Evolutionary conservation across 2,797 vertebrate genomes (phyloP), one percentile per base, ranked within the genome.

Genomic region (Darevskia mixta): DNA sequence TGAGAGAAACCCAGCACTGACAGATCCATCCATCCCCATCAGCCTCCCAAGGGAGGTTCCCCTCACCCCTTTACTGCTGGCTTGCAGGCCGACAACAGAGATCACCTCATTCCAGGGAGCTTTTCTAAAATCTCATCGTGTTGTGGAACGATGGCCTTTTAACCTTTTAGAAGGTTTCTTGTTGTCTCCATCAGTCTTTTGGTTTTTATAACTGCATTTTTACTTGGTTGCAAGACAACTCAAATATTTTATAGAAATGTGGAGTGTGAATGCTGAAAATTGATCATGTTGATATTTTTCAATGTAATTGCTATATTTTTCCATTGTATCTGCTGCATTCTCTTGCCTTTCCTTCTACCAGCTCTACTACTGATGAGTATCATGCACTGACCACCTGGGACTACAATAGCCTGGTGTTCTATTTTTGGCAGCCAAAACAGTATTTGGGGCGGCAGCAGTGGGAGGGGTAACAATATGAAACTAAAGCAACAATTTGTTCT

Each of bases 331-430:
- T 29, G 32, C 9, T 79, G 6, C 10, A 69, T 71, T 88, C 5
- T 4, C 29, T 58, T 27, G n/a, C 49, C 29, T 75, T 38, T 5
- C 29, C 75, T 75, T 58, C 61, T 80, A 73, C 25, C 80, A 25
- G 18, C n/a, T 58, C 29, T 8, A 32, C 32, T 18, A 2, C 71
- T 10, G 18, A 49, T 18, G n/a, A 32, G 29, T 49, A 17, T 15
- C 29, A 64, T 82, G 49, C 1, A 35, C 38, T 64, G 73, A 43
- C 5, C 86, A 72, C 79, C 45, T 23, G 35, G 11, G 25, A 17
- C 27, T 18, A 84, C 79, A 90, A 83, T 81, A 73, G 79, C 89
- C 82, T 91, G 27, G 17, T 87, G 35, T 79, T 88, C 2, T 29
- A 1, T 17, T 93, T 87, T 89, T 83, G 69, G 77, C 67, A 80